Evolutionary conservation across 92 coral and sea anemone species (phyloP).

Genomic region (Porites evermanni): DNA sequence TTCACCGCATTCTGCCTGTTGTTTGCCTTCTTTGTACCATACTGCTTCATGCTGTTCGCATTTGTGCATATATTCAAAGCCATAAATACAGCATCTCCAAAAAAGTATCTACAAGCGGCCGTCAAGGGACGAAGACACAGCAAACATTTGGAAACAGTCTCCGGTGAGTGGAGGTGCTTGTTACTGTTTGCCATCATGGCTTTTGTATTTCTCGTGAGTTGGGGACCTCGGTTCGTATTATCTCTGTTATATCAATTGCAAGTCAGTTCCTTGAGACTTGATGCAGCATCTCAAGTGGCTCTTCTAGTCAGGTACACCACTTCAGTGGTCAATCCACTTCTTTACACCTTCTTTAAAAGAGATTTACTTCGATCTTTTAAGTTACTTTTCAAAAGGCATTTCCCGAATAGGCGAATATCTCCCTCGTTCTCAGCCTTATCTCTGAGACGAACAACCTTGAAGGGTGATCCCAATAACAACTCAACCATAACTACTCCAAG

Average conservation of each 20-base stretch:
- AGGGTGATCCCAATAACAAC: not conserved
- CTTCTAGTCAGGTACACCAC: constrained; percentile 49
- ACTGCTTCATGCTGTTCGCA: constrained; percentile 27
- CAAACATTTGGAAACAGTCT: not conserved
- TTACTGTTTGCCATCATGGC: constrained; percentile 33
- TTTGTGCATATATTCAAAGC: constrained; percentile 22
- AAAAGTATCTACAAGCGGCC: not conserved
- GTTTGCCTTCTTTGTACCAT: constrained; percentile 35
- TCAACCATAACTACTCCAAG: not conserved
- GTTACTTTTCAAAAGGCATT: not conserved
- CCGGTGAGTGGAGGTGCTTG: constrained; percentile 24
- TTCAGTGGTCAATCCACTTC: constrained; percentile 55
- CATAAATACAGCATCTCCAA: not conserved
- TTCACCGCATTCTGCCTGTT: constrained; percentile 30
- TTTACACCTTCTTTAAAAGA: constrained; percentile 63
- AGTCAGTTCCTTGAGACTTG: not conserved
- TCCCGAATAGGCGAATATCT: not conserved
- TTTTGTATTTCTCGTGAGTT: constrained; percentile 22
- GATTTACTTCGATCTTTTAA: constrained; percentile 39
- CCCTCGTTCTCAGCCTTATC: not conserved
- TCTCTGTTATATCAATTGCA: constrained; percentile 6
- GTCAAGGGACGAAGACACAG: not conserved
- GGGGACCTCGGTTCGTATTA: constrained; percentile 45
- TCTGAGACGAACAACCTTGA: not conserved
- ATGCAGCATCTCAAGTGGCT: constrained; percentile 11